A percentile compares a stretch with the other conserved stretches of the same genome.
These are phyloP conservation scores for Tuta absoluta DNA, from an alignment of 2,888 invertebrate genomes.

Conservation along the genomic window DNA sequence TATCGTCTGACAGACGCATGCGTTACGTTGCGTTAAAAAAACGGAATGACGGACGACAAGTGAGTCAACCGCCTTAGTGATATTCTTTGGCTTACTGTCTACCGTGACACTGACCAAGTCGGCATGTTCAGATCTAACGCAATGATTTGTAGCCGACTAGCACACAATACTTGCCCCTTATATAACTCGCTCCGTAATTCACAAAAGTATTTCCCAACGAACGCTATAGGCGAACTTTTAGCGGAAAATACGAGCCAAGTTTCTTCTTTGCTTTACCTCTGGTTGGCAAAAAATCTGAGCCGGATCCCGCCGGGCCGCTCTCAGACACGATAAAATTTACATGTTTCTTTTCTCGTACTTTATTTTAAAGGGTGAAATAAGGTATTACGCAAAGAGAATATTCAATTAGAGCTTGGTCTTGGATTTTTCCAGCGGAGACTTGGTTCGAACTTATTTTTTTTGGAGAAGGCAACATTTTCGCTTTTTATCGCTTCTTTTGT, in stretches of 20 bases:
- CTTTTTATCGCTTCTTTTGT: conserved; percentile 44
- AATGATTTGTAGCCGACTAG: conserved; percentile 63
- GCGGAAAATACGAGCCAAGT: conserved; percentile 76
- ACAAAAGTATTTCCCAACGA: conserved; percentile 71
- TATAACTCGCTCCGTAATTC: conserved; percentile 71
- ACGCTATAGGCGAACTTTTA: conserved; percentile 71
- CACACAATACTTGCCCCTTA: conserved; percentile 65
- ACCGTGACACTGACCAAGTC: conserved; percentile 48
- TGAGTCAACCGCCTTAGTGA: no score
- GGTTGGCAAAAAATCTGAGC: conserved; percentile 67
- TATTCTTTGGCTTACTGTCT: conserved; percentile 39
- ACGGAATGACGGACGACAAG: no score
- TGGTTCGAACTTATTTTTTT: conserved; percentile 56
- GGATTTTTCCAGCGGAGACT: conserved; percentile 64
- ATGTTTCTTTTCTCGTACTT: conserved; percentile 78
- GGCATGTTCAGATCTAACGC: conserved; percentile 49
- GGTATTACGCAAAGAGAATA: conserved; percentile 77
- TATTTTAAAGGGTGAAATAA: conserved; percentile 79
- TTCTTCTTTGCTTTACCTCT: conserved; percentile 66
- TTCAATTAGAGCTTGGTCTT: conserved; percentile 74
- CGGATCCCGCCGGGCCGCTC: conserved; percentile 55
- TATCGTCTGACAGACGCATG: no score
- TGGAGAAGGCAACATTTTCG: conserved; percentile 40
- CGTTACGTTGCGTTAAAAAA: no score
- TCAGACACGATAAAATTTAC: conserved; percentile 78